Evolutionary conservation across 2,888 invertebrate species (phyloP).

Genomic region (Calameuta filiformis): DNA sequence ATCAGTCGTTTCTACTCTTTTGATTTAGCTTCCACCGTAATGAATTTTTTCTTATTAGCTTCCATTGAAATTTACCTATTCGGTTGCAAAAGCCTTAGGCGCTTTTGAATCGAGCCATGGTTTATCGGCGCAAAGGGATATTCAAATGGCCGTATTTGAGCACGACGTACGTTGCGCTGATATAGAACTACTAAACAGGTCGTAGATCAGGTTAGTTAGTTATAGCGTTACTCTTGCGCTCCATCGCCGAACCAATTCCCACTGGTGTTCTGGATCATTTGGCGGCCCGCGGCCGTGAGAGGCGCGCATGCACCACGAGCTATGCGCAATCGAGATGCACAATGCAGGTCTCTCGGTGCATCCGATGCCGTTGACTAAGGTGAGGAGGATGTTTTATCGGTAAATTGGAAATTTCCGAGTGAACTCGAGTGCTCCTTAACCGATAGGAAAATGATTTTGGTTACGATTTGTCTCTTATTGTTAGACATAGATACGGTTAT

Average conservation of each 20-base stretch:
- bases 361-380: not conserved
- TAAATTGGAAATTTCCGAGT: not conserved
- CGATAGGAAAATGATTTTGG: not conserved
- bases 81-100: not conserved
- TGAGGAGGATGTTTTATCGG: not conserved
- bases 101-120: not conserved
- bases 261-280: slow-evolving; percentile 66
- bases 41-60: not conserved
- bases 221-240: slow-evolving; percentile 49
- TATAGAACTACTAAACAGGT: slow-evolving; percentile 66
- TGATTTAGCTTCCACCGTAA: not conserved
- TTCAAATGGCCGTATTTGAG: slow-evolving; percentile 30
- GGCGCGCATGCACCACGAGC: slow-evolving; percentile 46
- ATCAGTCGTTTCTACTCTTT: not conserved
- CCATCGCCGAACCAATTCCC: slow-evolving; percentile 62
- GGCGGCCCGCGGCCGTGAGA: slow-evolving; percentile 62
- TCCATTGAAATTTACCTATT: not conserved
- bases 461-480: not conserved
- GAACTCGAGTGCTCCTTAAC: not conserved
- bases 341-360: slow-evolving; percentile 6
- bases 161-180: slow-evolving; percentile 49
- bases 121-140: not conserved
- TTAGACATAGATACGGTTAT: no score
- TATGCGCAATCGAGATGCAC: slow-evolving; percentile 45
- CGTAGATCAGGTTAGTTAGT: slow-evolving; percentile 64